Conservation (phyloP, 2,888 invertebrate genomes). For the Morpho helenor region DNA sequence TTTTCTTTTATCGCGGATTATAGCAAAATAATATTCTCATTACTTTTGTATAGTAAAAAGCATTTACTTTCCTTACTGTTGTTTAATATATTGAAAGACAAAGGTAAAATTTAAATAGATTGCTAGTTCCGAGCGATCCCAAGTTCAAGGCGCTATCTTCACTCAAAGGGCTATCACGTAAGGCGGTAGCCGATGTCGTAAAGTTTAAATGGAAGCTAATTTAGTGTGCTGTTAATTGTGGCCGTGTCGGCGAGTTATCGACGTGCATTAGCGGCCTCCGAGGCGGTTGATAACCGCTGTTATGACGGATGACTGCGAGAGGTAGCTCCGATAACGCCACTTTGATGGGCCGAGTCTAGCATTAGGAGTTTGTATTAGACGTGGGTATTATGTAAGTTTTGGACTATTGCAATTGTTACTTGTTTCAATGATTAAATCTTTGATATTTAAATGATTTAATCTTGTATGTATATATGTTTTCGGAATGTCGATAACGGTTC, state of each 20-base stretch:
- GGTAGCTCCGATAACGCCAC: conserved; percentile 19
- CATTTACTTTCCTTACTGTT: too few relatives aligned
- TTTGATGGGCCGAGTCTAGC: conserved; percentile 18
- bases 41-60: too few relatives aligned
- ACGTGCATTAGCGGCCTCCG: conserved; percentile 63
- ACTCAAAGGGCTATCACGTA: conserved; percentile 44
- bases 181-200: conserved; percentile 75
- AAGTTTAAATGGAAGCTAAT: conserved; percentile 77
- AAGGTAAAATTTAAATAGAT: too few relatives aligned
- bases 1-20: too few relatives aligned
- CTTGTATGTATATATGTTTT: too few relatives aligned
- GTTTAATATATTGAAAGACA: too few relatives aligned
- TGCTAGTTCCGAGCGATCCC: too few relatives aligned
- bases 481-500: too few relatives aligned
- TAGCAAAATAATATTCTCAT: too few relatives aligned
- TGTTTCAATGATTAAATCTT: background rate
- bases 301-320: conserved; percentile 53
- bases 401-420: background rate
- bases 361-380: conserved; percentile 12
- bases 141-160: background rate
- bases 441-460: conserved; percentile 2
- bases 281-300: conserved; percentile 48
- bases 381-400: conserved; percentile 11
- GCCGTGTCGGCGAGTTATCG: conserved; percentile 49
- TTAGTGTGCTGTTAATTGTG: conserved; percentile 77